Evolutionary conservation across 1,140 invertebrate species (phyloP).

Genomic region (Psilanteris sp.): DNA sequence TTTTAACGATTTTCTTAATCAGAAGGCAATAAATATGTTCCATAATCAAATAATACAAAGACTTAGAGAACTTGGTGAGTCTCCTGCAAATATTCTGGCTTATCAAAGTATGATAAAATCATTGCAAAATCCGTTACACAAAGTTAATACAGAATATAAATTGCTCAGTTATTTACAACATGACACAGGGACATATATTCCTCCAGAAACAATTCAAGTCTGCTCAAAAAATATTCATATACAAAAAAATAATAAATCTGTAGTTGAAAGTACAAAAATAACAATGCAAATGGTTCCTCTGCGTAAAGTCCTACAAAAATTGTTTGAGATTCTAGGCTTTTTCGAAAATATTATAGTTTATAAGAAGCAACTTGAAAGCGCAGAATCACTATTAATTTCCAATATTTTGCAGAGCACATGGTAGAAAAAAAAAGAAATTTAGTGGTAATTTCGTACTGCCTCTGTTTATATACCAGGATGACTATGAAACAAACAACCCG

Average conservation of each 20-base stretch:
- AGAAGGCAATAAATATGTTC: too few relatives aligned
- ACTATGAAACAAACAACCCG: slow-evolving; percentile 23
- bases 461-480: slow-evolving; percentile 19
- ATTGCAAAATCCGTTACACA: too few relatives aligned
- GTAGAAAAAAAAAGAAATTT: neutral
- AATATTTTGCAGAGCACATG: slow-evolving; percentile 18
- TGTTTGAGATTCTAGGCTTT: slow-evolving; percentile 15
- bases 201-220: too few relatives aligned
- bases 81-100: too few relatives aligned
- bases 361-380: slow-evolving; percentile 1
- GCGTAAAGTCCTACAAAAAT: slow-evolving; percentile 10
- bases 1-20: too few relatives aligned
- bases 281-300: slow-evolving; percentile 28
- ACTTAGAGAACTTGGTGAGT: too few relatives aligned
- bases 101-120: too few relatives aligned
- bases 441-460: slow-evolving; percentile 3
- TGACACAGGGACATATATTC: too few relatives aligned
- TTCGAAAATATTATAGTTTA: slow-evolving; percentile 9
- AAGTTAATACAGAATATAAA: too few relatives aligned
- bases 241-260: neutral
- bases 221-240: neutral
- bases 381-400: slow-evolving; percentile 5
- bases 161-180: too few relatives aligned
- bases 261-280: slow-evolving; percentile 1
- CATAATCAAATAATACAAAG: too few relatives aligned